Evolutionary conservation across 2,113 vertebrate species (phyloP).

Genomic region (human (Homo sapiens)): DNA sequence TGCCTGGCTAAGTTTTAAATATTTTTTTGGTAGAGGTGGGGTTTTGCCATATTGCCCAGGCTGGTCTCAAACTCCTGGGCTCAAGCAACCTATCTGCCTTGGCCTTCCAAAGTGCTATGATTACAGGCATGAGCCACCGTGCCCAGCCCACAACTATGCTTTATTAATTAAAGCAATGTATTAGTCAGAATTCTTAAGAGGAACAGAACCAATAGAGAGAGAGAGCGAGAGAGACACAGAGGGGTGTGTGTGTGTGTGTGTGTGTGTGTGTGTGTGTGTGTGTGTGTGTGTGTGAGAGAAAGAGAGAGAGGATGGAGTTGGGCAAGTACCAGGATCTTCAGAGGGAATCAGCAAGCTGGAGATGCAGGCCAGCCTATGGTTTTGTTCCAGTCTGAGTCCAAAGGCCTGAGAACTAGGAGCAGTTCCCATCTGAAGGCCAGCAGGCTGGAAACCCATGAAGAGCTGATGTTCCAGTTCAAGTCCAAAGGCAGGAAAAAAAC

Average conservation of each 20-base stretch:
- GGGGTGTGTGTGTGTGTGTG: neutral
- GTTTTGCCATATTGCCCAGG: no score
- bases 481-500: neutral
- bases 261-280: neutral
- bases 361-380: neutral
- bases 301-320: neutral
- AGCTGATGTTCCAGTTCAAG: neutral
- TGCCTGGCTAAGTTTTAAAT: no score
- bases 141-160: no score
- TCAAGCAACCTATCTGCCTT: no score
- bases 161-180: neutral
- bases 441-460: neutral
- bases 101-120: no score
- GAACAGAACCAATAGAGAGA: neutral
- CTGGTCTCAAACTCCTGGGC: no score
- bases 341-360: neutral
- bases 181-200: neutral
- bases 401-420: neutral
- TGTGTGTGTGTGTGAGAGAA: neutral
- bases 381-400: neutral
- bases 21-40: no score
- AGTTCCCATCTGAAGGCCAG: neutral
- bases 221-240: no score
- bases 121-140: no score
- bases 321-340: neutral